Evolutionary conservation across 2,113 vertebrate species (phyloP).

Genomic region (Malurus melanocephalus): DNA sequence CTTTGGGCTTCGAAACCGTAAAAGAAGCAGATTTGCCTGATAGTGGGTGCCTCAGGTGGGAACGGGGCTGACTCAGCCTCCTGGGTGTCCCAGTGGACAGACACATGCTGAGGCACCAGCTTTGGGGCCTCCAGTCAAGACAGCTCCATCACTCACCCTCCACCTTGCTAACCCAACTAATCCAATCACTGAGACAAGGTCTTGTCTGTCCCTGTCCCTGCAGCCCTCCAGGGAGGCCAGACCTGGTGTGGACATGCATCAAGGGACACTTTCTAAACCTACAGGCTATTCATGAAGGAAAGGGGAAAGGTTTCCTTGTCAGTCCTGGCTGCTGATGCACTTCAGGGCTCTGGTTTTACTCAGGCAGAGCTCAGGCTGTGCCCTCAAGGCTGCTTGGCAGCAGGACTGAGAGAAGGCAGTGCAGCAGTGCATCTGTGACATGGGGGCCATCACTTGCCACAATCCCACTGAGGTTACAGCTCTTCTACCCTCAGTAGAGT

Average conservation of each 20-base stretch:
- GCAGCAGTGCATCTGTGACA: not conserved
- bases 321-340: not conserved
- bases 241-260: not conserved
- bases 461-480: not conserved
- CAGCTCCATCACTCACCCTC: not conserved
- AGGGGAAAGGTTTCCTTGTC: not conserved
- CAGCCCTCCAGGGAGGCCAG: not conserved
- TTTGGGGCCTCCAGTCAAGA: not conserved
- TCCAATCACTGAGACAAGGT: accelerated
- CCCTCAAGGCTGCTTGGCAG: not conserved
- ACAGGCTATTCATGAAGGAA: accelerated
- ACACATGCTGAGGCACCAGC: not conserved
- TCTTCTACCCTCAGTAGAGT: not conserved
- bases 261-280: not conserved
- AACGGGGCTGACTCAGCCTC: not conserved
- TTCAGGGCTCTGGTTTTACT: not conserved
- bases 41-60: not conserved
- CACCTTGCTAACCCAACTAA: not conserved
- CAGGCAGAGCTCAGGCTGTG: not conserved
- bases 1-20: not conserved
- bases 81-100: not conserved
- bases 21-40: not conserved
- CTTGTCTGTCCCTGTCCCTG: not conserved
- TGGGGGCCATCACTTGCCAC: not conserved
- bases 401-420: not conserved